Evolutionary conservation across 2,113 vertebrate genomes (phyloP), one percentile per base, ranked within the genome.

Genomic region (Acrocephalus kingi): DNA sequence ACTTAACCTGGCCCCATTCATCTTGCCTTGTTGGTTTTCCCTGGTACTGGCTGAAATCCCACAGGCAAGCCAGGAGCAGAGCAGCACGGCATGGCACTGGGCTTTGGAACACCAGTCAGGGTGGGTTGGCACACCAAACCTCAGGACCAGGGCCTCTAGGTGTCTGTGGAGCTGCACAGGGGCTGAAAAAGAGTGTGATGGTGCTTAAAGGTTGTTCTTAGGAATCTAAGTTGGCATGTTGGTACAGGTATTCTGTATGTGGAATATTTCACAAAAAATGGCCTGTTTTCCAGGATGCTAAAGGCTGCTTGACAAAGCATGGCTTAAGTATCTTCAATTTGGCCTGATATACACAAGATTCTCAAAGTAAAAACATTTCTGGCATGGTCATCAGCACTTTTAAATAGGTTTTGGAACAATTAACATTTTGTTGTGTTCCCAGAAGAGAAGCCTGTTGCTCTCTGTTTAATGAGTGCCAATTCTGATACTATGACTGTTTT

Each of bases 51-150:
- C 8, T 52, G 64, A 84, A 95, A 71, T 73, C 35, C 39, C 48
- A 33, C 0, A 0, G 24, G n/a, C 24, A 43, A 84, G 22, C n/a
- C 80, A 37, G 43, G 33, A 56, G 11, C 37, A 78, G 43, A 66
- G 51, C 2, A 2, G 43, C 2, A 2, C 0, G 0, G 9, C 63
- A 31, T 3, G 11, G 62, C 9, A 4, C 28, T 1, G 1, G 51
- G 9, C 31, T 83, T 77, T 46, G 49, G 15, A 66, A 7, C 4
- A 14, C 7, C 20, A 19, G 6, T 16, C 45, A 56, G n/a, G 28
- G n/a, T 6, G 39, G 54, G 33, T 5, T 77, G 1, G 1, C 43
- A 25, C 41, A 30, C 15, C n/a, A 84, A 9, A 52, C 6, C n/a
- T 27, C 1, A 0, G 14, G 23, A 7, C 35, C 25, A 25, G 54